Percentiles rank a stretch among this genome's conserved stretches.
Conservation (phyloP, 2,888 invertebrate genomes). For the Xanthostigma xanthostigma region DNA sequence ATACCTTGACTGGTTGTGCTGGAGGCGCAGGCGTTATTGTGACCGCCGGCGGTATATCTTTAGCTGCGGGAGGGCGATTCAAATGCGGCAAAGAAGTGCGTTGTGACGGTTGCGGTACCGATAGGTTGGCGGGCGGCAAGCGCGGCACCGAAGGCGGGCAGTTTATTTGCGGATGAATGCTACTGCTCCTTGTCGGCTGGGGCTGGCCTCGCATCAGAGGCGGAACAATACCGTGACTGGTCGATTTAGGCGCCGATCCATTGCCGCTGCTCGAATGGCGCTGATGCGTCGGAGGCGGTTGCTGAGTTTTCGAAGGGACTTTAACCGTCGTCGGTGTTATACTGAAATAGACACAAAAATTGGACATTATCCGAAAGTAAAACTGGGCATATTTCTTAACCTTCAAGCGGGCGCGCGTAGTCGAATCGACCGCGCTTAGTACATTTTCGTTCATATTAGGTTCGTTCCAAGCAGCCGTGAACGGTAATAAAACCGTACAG, state of each 20-base stretch:
- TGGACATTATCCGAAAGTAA: no score
- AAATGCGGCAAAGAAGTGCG: conserved; percentile 21
- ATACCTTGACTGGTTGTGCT: conserved; percentile 34
- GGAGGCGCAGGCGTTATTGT: conserved; percentile 64
- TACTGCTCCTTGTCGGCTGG: conserved; percentile 32
- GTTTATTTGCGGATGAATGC: conserved; percentile 35
- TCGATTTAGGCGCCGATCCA: conserved; percentile 18
- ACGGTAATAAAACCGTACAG: no score
- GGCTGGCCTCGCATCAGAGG: conserved; percentile 36
- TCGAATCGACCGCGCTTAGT: no score
- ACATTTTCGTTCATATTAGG: no score
- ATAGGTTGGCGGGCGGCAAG: conserved; percentile 26
- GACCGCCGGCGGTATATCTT: conserved; percentile 43
- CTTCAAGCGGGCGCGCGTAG: no score
- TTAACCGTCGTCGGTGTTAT: conserved; percentile 31
- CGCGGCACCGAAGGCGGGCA: conserved; percentile 34
- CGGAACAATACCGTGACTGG: conserved; percentile 24
- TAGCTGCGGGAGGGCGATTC: conserved; percentile 26
- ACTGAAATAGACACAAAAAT: conserved; percentile 13
- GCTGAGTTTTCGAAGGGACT: conserved; percentile 23
- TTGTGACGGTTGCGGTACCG: conserved; percentile 28
- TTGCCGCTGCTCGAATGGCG: conserved; percentile 16
- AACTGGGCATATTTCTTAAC: no score
- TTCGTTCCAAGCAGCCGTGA: no score
- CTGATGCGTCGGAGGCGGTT: conserved; percentile 29